Evolutionary conservation across 2,113 vertebrate genomes (phyloP).

Genomic region (Grammomys dolichurus): DNA sequence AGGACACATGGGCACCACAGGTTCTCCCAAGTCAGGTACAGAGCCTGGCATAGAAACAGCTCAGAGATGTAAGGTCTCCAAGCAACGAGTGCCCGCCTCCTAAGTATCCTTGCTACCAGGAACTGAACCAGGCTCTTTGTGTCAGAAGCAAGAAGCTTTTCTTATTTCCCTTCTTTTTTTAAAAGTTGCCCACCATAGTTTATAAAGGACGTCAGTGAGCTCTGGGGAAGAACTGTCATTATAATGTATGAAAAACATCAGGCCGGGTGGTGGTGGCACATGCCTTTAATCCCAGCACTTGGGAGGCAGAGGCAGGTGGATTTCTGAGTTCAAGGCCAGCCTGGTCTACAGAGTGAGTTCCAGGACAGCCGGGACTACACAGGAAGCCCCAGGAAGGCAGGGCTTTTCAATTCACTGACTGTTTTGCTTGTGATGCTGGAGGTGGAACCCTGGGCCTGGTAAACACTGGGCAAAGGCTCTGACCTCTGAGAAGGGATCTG

Average conservation of each 20-base stretch:
- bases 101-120: not conserved
- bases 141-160: not conserved
- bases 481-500: not conserved
- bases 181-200: not conserved
- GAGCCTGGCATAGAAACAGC: too few species aligned
- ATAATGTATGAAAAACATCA: not conserved
- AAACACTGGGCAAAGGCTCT: not conserved
- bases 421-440: not conserved
- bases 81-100: not conserved
- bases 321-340: too few species aligned
- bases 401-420: too few species aligned
- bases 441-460: not conserved
- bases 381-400: too few species aligned
- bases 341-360: too few species aligned
- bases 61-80: not conserved
- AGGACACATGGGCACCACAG: rapidly evolving
- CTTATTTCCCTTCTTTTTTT: too few species aligned
- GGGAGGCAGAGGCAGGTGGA: too few species aligned
- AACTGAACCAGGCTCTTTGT: not conserved
- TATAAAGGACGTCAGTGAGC: not conserved
- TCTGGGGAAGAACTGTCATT: not conserved
- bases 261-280: too few species aligned
- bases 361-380: too few species aligned
- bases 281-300: too few species aligned
- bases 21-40: not conserved